Percentiles rank a stretch among this genome's conserved stretches.
Evolutionary conservation across 2,888 invertebrate species (phyloP).

Genomic region (Diogma glabrata): DNA sequence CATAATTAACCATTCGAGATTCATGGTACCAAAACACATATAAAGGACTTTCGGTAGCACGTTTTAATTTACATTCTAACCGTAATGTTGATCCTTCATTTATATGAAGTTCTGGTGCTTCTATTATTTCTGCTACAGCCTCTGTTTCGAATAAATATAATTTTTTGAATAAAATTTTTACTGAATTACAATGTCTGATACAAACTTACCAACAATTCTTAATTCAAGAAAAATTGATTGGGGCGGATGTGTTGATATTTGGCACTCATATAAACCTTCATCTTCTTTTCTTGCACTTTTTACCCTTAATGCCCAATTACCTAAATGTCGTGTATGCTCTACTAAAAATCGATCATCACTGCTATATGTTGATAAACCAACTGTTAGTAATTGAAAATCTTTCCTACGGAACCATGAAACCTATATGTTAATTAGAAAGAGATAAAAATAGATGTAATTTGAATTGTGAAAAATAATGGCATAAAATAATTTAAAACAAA

Average conservation of each 20-base stretch:
- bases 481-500: too few relatives aligned
- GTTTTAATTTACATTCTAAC: slow-evolving; percentile 20
- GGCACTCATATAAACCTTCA: slow-evolving; percentile 40
- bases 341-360: slow-evolving; percentile 45
- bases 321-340: slow-evolving; percentile 39
- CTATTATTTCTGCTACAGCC: slow-evolving; percentile 21
- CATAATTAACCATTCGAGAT: slow-evolving; percentile 67
- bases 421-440: slow-evolving; percentile 20
- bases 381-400: slow-evolving; percentile 45
- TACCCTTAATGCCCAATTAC: slow-evolving; percentile 35
- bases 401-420: slow-evolving; percentile 46
- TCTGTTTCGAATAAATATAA: slow-evolving; percentile 16
- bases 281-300: slow-evolving; percentile 19
- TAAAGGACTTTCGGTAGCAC: slow-evolving; percentile 20
- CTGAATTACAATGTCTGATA: not conserved
- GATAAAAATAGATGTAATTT: slow-evolving; percentile 1
- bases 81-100: slow-evolving; percentile 21
- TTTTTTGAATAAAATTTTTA: not conserved
- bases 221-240: slow-evolving; percentile 43
- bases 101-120: slow-evolving; percentile 21
- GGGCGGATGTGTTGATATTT: slow-evolving; percentile 46
- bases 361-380: slow-evolving; percentile 43
- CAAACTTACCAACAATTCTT: slow-evolving; percentile 41
- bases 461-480: not conserved
- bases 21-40: slow-evolving; percentile 45